Evolutionary conservation across 2,797 vertebrate species (phyloP), one percentile per base, ranked within the genome.

Genomic region (Enteromius paludinosus): DNA sequence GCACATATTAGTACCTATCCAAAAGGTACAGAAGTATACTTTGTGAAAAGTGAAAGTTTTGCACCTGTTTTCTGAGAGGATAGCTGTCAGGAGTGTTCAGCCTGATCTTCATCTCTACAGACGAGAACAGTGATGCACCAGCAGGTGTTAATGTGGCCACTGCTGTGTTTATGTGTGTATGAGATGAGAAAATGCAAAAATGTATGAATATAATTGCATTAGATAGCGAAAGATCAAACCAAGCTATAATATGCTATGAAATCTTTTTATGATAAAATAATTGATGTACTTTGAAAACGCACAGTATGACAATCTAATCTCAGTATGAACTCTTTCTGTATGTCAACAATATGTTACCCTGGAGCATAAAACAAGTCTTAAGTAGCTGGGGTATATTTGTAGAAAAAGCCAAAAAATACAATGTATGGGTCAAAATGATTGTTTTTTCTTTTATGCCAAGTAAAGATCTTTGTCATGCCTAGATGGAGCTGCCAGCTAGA

Each of bases 21-120:
- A 28, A 59, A 59, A 25, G 23, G 23, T 59, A 59, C 56, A 59
- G 12, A 25, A 12, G 23, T 23, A 10, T 25, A 12, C n/a, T 23
- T 25, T 0, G 12, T 25, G 10, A 59, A 52, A 18, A 59, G 12
- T 56, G 10, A 56, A n/a, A 23, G n/a, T 56, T 54, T 56, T 56
- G 54, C 25, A 20, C 23, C 23, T 23, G 12, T 59, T 25, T 59
- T 59, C 23, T 59, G 56, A 59, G 56, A 59, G 54, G 4, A 35
- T 41, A 59, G 35, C 65, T 28, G 65, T 45, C 49, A 70, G 23
- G 52, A 70, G 18, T 25, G 0, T 45, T 70, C 43, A 79, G 15
- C 62, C 41, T 65, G 59, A 78, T 78, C 20, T 78, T 52, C 45
- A 78, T 12, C n/a, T 43, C n/a, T 5, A 43, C 49, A 43, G 65